phyloP scores from a whole-genome alignment of 2,797 vertebrate genomes.

The Pseudocheirus occidentalis region DNA sequence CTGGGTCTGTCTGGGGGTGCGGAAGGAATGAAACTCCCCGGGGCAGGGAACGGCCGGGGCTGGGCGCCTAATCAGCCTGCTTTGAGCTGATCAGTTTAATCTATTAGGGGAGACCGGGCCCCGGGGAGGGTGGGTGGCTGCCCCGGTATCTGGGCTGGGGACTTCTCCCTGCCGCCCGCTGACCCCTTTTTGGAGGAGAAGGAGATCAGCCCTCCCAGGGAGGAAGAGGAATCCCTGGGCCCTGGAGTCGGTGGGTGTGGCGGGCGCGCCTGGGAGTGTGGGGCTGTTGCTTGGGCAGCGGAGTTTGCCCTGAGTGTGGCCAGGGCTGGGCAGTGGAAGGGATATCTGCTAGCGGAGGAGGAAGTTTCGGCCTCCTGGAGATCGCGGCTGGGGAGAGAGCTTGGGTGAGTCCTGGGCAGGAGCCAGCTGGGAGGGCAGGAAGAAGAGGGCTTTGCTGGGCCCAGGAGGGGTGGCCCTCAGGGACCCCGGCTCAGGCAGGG shows the following conservation, averaged over 20 bases:
- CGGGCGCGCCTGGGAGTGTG: no score
- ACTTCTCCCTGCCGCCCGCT: no score
- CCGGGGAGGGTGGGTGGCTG: no score
- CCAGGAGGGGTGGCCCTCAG: neutral
- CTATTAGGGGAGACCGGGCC: no score
- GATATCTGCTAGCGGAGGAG: neutral
- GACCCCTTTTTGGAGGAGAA: neutral
- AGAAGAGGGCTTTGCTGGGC: neutral
- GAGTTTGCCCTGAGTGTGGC: conserved; percentile 22
- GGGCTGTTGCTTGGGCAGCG: no score
- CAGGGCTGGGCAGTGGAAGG: neutral
- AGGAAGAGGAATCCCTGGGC: neutral
- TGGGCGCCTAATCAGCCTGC: no score
- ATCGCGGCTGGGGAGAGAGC: neutral
- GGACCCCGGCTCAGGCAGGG: neutral
- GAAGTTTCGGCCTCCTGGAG: neutral
- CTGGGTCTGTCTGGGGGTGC: no score
- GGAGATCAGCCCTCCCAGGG: neutral
- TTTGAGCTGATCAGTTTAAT: no score
- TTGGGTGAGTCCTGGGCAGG: neutral
- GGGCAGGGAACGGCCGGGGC: no score
- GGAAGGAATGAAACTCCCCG: no score
- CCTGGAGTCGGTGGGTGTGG: neutral
- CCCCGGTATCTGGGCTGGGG: no score
- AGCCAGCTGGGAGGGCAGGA: neutral